A percentile compares a stretch with the other conserved stretches of the same genome.
Evolutionary conservation across 2,113 vertebrate genomes (phyloP).

Genomic region (Cochlearius cochlearius): DNA sequence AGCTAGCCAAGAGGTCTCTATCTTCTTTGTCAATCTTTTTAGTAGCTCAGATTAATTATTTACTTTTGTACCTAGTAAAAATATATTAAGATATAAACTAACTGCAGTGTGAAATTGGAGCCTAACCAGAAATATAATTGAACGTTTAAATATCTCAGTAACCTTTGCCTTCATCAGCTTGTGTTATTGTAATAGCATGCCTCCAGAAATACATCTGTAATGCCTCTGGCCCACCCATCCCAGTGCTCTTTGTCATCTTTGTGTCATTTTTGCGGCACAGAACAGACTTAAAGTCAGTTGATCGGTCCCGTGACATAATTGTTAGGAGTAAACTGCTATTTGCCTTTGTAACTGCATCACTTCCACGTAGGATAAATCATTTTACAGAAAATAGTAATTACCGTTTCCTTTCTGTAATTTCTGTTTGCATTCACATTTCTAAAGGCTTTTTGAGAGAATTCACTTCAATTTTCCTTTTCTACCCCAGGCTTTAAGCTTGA

Average conservation of each 20-base stretch:
- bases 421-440: neutral
- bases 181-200: neutral
- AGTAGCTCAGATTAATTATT: neutral
- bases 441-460: neutral
- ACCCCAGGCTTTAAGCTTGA: neutral
- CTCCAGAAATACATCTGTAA: neutral
- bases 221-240: neutral
- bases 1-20: neutral
- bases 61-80: neutral
- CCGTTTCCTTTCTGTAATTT: neutral
- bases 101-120: neutral
- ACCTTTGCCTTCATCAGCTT: neutral
- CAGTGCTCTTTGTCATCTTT: neutral
- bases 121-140: neutral
- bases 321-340: neutral
- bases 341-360: neutral
- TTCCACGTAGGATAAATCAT: neutral
- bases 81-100: neutral
- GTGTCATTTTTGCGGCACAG: neutral
- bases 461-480: neutral
- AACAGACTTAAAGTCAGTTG: neutral
- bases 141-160: neutral
- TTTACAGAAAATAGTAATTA: neutral
- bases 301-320: neutral
- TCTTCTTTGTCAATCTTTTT: neutral